Base-by-base conservation (phyloP, 2,888 invertebrate genomes). In the Horisme vitalbata region DNA sequence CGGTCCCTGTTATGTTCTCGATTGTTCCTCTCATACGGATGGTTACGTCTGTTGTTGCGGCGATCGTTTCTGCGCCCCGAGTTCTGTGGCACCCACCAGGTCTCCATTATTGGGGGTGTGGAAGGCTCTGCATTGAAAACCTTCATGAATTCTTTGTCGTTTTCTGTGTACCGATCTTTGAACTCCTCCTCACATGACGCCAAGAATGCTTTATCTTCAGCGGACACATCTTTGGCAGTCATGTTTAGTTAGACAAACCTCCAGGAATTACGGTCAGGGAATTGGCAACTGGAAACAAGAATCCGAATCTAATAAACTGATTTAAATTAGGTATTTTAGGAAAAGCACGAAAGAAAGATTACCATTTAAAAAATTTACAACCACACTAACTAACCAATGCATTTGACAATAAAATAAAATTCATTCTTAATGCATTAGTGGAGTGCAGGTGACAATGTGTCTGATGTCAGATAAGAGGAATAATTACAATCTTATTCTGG, bases 181-280 rank as follows among this genome's bases (percentile, higher is more conserved):
- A 93, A 91, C 65, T 92, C 91, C 47, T 90, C 89, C 62, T 94
- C 93, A 65, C 93, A 93, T 66, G 91, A 86, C 3, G 85, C 88
- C 37, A 94, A 64, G 59, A 93, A 93, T 31, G 90, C 89, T 37
- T 88, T 71, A 55, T 94, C 93, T 59, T 91, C 91, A 11, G 83
- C 83, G 7, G 92, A 91, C 20, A 93, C 57, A 33, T 75, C 73
- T 33, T 41, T 34, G 18, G 65, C 41, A 32, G 79, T 54, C 82
- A 81, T 83, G 31, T 41, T 63, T 59, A 53, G 44, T 64, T 27
- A 9, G 31, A 23, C 13, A 35, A 31, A 6, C 28, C 45, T 38
- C 41, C 37, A 33, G 76, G 74, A 35, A 66, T 57, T 21, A 59
- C 54, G 3, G 65, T 61, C 48, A 79, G 56, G 1, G 75, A 75